phyloP scores from a whole-genome alignment of 2,113 vertebrate genomes.

The Phrynosoma platyrhinos region DNA sequence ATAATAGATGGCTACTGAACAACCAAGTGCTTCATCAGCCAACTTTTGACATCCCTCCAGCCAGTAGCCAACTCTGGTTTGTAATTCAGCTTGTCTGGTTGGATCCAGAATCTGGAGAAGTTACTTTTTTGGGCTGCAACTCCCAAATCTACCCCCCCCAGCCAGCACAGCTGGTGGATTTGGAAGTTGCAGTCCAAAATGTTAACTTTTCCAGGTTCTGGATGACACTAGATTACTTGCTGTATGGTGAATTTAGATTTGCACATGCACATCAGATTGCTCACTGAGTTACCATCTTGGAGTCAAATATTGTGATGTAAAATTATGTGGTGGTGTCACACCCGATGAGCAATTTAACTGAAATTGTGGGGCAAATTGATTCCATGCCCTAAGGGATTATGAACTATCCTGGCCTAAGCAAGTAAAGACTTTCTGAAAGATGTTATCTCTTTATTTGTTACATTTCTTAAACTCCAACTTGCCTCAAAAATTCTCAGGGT shows the following conservation, averaged over 20 bases:
- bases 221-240: not conserved
- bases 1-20: conserved; percentile 21
- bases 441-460: too few species aligned
- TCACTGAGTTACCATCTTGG: too few species aligned
- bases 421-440: too few species aligned
- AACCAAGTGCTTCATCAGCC: not conserved
- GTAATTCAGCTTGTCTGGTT: not conserved
- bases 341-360: not conserved
- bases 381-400: not conserved
- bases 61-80: not conserved
- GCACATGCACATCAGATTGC: not conserved
- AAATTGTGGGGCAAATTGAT: not conserved
- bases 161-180: too few species aligned
- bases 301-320: too few species aligned
- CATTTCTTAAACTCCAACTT: too few species aligned
- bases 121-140: too few species aligned
- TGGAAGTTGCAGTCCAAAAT: too few species aligned
- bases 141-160: too few species aligned
- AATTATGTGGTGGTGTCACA: not conserved
- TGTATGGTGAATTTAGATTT: not conserved
- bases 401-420: too few species aligned
- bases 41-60: not conserved
- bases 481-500: too few species aligned
- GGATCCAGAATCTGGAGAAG: not conserved
- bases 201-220: too few species aligned